A percentile compares a stretch with the other conserved stretches of the same genome.
Evolutionary conservation across 2,888 invertebrate genomes (phyloP).

Genomic region (Ochropleura plecta): DNA sequence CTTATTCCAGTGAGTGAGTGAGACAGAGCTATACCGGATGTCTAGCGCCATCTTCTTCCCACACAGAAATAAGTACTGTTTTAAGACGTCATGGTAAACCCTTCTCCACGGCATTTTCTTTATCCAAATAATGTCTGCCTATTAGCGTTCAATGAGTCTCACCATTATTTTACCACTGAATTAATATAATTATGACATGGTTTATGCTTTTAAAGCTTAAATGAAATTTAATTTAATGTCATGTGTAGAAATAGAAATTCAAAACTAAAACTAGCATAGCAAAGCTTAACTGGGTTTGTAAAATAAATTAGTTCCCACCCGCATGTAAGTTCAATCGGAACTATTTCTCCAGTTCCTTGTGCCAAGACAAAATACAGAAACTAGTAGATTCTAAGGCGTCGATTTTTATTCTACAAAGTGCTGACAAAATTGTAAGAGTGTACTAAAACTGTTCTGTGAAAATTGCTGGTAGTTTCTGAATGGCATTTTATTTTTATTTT

Average conservation of each 20-base stretch:
- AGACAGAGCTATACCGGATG: too few species aligned
- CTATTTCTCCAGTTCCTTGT: conserved; percentile 27
- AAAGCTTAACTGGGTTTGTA: conserved; percentile 14
- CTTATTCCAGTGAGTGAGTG: too few species aligned
- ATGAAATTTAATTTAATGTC: neutral
- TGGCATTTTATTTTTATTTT: neutral
- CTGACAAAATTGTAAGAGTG: neutral
- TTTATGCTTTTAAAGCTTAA: neutral
- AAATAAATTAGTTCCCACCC: conserved; percentile 45
- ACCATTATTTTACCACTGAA: neutral
- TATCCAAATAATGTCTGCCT: neutral
- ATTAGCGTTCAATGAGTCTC: neutral
- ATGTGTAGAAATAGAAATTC: neutral
- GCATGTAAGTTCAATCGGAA: conserved; percentile 38
- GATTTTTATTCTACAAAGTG: conserved; percentile 32
- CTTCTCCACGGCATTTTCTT: too few species aligned
- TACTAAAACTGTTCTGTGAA: conserved; percentile 2
- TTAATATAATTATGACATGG: too few species aligned
- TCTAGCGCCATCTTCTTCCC: too few species aligned
- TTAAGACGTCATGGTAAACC: too few species aligned
- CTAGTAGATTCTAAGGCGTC: conserved; percentile 8
- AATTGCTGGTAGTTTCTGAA: conserved; percentile 3
- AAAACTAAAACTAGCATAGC: neutral
- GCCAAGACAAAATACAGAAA: conserved; percentile 39
- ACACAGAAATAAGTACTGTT: too few species aligned